Evolutionary conservation across 2,888 invertebrate genomes (phyloP).

Genomic region (Malthinus seriepunctatus): DNA sequence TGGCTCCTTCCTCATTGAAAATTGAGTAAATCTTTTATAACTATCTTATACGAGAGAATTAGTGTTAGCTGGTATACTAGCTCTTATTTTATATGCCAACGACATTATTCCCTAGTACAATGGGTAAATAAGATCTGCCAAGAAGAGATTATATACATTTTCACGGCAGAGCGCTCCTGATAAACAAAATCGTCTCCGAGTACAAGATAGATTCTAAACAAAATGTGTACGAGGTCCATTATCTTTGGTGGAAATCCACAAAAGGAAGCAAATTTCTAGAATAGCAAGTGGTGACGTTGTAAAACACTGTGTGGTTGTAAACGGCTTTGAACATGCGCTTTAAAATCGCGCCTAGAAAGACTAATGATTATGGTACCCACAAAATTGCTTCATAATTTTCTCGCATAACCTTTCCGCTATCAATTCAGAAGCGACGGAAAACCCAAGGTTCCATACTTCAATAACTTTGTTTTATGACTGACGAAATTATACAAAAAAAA

Average conservation of each 20-base stretch:
- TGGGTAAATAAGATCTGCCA: constrained; percentile 19
- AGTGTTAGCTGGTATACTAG: constrained; percentile 11
- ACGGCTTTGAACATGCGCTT: constrained; percentile 31
- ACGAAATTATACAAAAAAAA: constrained; percentile 25
- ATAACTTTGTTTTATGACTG: constrained; percentile 44
- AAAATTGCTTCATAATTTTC: constrained; percentile 57
- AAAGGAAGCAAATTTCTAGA: constrained; percentile 27
- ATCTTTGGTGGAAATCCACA: constrained; percentile 23
- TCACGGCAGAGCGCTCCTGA: constrained; percentile 11
- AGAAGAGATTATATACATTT: constrained; percentile 15
- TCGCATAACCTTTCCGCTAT: constrained; percentile 54
- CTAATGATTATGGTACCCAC: constrained; percentile 53
- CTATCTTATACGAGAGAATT: constrained; percentile 23
- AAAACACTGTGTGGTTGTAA: constrained; percentile 32
- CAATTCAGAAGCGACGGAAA: constrained; percentile 48
- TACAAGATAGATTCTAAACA: constrained; percentile 19
- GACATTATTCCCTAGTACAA: constrained; percentile 17
- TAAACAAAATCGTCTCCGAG: constrained; percentile 16
- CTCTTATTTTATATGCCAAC: constrained; percentile 19
- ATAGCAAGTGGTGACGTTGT: constrained; percentile 31
- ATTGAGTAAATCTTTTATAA: constrained; percentile 29
- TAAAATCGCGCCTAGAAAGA: constrained; percentile 42
- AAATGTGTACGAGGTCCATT: constrained; percentile 23
- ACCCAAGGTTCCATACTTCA: constrained; percentile 46
- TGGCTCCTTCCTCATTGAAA: constrained; percentile 26